A percentile compares a stretch with the other conserved stretches of the same genome.
Conservation (phyloP, 2,797 vertebrate species). For the Tympanoctomys barrerae region DNA sequence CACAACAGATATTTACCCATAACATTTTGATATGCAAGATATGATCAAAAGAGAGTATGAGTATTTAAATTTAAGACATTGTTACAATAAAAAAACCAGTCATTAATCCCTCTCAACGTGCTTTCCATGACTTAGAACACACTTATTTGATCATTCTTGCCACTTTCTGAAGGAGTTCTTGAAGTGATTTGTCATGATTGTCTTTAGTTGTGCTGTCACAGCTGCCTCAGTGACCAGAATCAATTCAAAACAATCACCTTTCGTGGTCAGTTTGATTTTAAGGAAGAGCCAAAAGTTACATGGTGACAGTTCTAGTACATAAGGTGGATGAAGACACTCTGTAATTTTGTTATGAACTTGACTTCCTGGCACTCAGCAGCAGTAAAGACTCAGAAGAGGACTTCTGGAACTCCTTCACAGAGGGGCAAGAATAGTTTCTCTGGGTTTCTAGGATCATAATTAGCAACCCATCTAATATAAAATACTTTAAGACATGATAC, state of each 20-base stretch:
- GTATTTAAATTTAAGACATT: not conserved
- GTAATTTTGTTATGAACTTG: not conserved
- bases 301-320: not conserved
- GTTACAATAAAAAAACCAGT: not conserved
- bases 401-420: not conserved
- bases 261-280: not conserved
- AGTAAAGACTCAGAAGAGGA: not conserved
- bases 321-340: not conserved
- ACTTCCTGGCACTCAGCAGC: not conserved
- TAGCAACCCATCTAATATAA: slow-evolving; percentile 30
- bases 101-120: not conserved
- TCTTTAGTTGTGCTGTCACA: not conserved
- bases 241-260: not conserved
- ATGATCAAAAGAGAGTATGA: not conserved
- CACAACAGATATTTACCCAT: not conserved
- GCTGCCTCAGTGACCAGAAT: not conserved
- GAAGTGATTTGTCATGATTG: not conserved
- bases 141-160: not conserved
- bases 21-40: not conserved
- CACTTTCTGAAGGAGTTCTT: not conserved
- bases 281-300: not conserved
- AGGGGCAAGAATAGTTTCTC: not conserved
- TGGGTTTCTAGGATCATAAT: slow-evolving; percentile 40
- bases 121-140: not conserved
- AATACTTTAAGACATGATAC: slow-evolving; percentile 10